Base-by-base conservation (phyloP, 2,797 vertebrate genomes). In the Euthynnus affinis region DNA sequence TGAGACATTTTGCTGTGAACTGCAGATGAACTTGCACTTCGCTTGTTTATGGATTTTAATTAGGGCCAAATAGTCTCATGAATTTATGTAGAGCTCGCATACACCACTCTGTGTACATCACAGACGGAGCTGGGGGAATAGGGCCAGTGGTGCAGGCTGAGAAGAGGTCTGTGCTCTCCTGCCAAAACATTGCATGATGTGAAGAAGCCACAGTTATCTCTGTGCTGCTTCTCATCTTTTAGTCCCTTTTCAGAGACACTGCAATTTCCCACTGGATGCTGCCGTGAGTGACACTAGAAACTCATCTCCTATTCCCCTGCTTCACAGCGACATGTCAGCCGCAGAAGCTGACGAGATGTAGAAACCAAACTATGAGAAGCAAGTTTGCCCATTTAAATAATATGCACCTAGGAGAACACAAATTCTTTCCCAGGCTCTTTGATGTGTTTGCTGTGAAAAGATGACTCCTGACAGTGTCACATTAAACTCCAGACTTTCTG, bases 11-110 rank as follows among this genome's bases (percentile, higher is more conserved):
- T 88, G 84, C 85, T 74, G 74, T 90, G 92, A 94, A 93, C 91
- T 87, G 84, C 80, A 67, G 76, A 88, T 91, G 89, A 94, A 94
- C 92, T 89, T 85, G 77, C 78, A 74, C 74, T 85, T 81, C 6
- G 32, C 76, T 90, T 89, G 87, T 89, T 91, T 86, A 87, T 88
- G 80, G 81, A 89, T 92, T 91, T 88, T 91, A 91, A 94, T 92
- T 91, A 87, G 86, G 79, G 58, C 86, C 84, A 87, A 89, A 91
- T 83, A 85, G 83, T 76, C 87, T 91, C 85, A 90, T 90, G 81
- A 88, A 92, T 92, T 83, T 91, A 89, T 91, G 90, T 77, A 90
- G 85, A 79, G 78, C 76, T 69, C 74, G 77, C 62, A 59, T 67
- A 69, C 71, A 53, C 29, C 66, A 71, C 68, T 29, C 60, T 22